Evolutionary conservation across 2,113 vertebrate genomes (phyloP), one percentile per base, ranked within the genome.

Genomic region (Charadrius vociferus): DNA sequence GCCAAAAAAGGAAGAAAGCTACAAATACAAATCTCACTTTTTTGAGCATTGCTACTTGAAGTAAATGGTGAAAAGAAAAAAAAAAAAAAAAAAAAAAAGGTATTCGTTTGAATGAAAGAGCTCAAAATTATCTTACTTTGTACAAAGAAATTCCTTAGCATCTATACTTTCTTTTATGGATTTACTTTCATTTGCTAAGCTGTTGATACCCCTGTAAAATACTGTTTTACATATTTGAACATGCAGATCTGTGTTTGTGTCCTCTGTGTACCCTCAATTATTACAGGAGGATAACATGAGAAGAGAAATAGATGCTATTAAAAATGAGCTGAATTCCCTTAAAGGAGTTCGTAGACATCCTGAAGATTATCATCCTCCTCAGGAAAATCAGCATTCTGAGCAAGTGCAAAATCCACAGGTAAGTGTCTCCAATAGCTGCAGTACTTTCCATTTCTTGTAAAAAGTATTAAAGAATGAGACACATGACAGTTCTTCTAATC

Each of bases 281-380:
- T 96, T 93, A 88, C 95, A 99, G 99, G 98, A 98, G 89, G 86
- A 87, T 49, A 78, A 74, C 47, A 92, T 99, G 95, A 97, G 93
- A 95, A 95, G 94, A 95, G 97, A 97, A 92, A 91, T 98, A 29
- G 84, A 97, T 43, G 29, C 62, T n/a, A 95, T 98, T 91, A 98
- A 98, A 96, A 97, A 94, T 79, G 97, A 98, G 32, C 89, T 98
- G 72, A 96, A 92, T 91, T 96, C 96, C 29, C 86, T 98, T 93
- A 98, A 97, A 90, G 97, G 97, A 81, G 90, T 96, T 77, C 95
- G 94, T 56, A 92, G 91, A 10, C 85, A 98, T 61, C 97, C 98
- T 77, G 97, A 97, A 81, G 97, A 97, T 92, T 83, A 93, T 87
- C 92, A 94, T 45, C 92, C 66, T 66, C 56, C 74, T 36, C 96